Conservation (phyloP, 2,113 vertebrate species). For the Numenius arquata region DNA sequence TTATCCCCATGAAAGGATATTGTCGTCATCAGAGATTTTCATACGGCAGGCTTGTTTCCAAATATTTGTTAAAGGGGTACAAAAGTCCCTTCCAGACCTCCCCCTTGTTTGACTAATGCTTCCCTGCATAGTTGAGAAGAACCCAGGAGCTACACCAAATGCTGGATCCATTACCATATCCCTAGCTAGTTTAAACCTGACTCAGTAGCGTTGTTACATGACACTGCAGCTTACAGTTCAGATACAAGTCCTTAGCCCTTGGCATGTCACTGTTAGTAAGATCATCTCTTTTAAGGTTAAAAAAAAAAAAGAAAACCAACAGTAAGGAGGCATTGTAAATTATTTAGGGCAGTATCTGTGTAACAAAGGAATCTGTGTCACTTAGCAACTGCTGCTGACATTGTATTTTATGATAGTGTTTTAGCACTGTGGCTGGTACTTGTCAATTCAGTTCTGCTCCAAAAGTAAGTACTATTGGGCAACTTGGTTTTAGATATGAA, state of each 20-base stretch:
- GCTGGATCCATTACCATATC: background rate
- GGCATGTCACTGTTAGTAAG: background rate
- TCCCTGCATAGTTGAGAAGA: background rate
- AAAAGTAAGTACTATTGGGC: background rate
- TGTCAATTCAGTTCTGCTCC: background rate
- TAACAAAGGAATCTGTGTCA: background rate
- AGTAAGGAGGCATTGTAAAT: background rate
- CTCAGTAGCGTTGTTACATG: background rate
- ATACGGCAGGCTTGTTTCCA: background rate
- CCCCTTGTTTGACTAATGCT: background rate
- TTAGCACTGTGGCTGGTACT: background rate
- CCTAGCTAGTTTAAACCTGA: background rate
- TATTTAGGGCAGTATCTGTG: background rate
- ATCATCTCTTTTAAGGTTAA: background rate
- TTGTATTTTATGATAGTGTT: background rate
- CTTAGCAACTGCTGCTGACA: slow-evolving; percentile 11
- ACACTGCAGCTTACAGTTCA: background rate
- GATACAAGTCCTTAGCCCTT: background rate
- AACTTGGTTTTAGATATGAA: background rate
- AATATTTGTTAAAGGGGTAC: slow-evolving; percentile 2
- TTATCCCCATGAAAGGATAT: background rate
- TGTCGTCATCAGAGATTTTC: background rate
- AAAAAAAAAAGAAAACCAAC: background rate
- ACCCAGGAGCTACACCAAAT: background rate
- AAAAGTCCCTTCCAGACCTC: background rate